Evolutionary conservation across 2,113 vertebrate species (phyloP).

Genomic region (Grammomys dolichurus): DNA sequence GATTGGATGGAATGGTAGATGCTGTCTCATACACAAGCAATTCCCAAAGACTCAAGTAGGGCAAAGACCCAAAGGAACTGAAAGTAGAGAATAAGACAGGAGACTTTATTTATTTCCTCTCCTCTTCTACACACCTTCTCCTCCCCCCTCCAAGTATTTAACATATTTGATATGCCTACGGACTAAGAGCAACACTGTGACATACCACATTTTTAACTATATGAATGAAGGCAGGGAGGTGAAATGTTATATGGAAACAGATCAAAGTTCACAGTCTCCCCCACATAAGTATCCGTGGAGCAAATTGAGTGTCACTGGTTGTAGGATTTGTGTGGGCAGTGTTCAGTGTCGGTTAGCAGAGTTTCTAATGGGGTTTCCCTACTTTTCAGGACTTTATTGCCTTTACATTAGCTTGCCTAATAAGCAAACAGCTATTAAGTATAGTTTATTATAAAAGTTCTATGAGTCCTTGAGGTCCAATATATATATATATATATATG

Average conservation of each 20-base stretch:
- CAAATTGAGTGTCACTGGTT: not conserved
- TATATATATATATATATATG: not conserved
- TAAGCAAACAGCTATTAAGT: constrained; percentile 25
- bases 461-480: constrained; percentile 48
- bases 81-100: not conserved
- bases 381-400: constrained; percentile 46
- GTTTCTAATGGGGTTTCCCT: not conserved
- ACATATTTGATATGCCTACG: not conserved
- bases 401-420: constrained; percentile 56
- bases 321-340: not conserved
- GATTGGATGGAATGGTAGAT: not conserved
- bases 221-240: not conserved
- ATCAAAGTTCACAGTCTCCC: not conserved
- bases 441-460: constrained; percentile 34
- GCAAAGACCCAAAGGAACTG: constrained; percentile 18
- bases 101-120: constrained; percentile 25
- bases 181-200: not conserved
- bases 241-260: not conserved
- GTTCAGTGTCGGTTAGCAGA: not conserved
- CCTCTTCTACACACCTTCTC: not conserved
- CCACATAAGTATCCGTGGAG: not conserved
- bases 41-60: not conserved
- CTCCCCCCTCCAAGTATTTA: not conserved
- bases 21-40: not conserved
- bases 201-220: not conserved